Conservation (phyloP, 2,797 vertebrate genomes). For the Micromesistius poutassou region DNA sequence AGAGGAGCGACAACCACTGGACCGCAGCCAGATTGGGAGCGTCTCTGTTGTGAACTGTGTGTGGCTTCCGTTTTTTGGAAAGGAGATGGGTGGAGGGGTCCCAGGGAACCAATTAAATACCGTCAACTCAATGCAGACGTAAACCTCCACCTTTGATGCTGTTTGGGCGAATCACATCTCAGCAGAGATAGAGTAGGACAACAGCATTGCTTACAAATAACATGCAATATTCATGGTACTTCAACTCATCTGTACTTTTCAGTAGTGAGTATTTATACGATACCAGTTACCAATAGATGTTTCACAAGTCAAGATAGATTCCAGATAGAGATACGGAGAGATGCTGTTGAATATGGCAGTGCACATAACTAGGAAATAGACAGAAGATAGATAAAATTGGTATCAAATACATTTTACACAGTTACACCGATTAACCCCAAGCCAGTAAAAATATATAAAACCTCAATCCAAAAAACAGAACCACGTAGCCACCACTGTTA, state of each 20-base stretch:
- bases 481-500: neutral
- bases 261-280: neutral
- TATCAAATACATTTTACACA: neutral
- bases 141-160: conserved; percentile 3
- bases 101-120: conserved; percentile 25
- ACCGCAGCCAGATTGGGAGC: conserved; percentile 7
- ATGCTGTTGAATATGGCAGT: neutral
- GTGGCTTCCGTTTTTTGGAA: neutral
- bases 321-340: neutral
- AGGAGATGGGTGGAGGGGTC: conserved; percentile 7
- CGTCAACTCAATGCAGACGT: conserved; percentile 11
- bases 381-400: neutral
- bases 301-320: neutral
- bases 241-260: neutral
- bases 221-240: neutral
- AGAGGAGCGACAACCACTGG: neutral
- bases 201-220: neutral
- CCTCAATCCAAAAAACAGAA: neutral
- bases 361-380: neutral
- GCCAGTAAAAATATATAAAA: neutral
- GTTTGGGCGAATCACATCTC: neutral
- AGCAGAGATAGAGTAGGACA: neutral
- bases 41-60: neutral
- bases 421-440: neutral
- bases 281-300: neutral